Conservation (phyloP, 2,888 invertebrate species). For the Cheiracanthium punctorium region DNA sequence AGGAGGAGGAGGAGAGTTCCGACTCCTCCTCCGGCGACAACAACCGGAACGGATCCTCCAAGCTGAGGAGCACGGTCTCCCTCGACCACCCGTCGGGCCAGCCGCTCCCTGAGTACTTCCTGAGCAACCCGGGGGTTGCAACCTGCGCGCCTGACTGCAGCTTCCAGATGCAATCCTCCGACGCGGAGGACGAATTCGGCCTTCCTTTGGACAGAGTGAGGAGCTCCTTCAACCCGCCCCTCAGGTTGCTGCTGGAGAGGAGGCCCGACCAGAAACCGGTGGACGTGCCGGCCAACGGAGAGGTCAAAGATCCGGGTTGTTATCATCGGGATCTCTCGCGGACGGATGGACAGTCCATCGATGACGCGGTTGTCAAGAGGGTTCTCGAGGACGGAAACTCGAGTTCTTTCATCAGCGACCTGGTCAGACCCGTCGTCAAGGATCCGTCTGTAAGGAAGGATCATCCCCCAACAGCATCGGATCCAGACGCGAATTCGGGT, state of each 20-base stretch:
- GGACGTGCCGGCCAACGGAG: neutral
- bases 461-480: too few species aligned
- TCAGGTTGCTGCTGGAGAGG: neutral
- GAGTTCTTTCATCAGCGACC: too few species aligned
- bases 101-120: slow-evolving; percentile 52
- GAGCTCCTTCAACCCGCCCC: neutral
- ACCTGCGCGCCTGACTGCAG: neutral
- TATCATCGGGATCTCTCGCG: too few species aligned
- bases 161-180: neutral
- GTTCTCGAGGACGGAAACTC: too few species aligned
- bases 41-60: neutral
- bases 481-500: too few species aligned
- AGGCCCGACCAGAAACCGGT: neutral
- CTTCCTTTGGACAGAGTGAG: neutral
- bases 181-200: neutral
- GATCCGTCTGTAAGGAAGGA: too few species aligned
- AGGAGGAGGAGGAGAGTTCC: neutral
- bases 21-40: too few species aligned
- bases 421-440: too few species aligned
- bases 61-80: neutral
- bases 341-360: too few species aligned
- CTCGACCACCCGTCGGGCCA: slow-evolving; percentile 9
- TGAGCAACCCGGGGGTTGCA: slow-evolving; percentile 28
- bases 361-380: too few species aligned
- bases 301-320: neutral